phyloP scores from a whole-genome alignment of 2,113 vertebrate species.

The Zootoca vivipara region DNA sequence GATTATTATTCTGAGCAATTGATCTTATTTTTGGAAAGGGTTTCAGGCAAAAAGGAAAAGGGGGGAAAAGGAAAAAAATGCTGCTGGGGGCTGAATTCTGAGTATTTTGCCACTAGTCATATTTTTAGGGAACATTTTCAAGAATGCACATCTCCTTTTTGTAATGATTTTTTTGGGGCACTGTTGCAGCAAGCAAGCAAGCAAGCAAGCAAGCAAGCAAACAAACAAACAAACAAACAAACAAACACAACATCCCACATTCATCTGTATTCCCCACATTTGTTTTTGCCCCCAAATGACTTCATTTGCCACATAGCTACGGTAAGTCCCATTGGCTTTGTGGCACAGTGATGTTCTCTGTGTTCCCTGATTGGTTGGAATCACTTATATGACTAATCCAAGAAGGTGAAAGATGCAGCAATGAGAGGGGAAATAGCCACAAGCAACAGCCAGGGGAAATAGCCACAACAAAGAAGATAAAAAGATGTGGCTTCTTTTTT shows the following conservation, averaged over 20 bases:
- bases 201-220: too few species aligned
- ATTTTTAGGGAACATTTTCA: not conserved
- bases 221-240: too few species aligned
- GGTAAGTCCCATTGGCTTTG: not conserved
- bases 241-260: too few species aligned
- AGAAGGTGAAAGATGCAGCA: not conserved
- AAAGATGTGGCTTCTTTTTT: not conserved
- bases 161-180: too few species aligned
- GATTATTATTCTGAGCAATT: constrained; percentile 50
- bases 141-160: not conserved
- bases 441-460: not conserved
- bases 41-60: not conserved
- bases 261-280: not conserved
- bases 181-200: too few species aligned
- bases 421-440: not conserved
- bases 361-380: not conserved
- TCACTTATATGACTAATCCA: not conserved
- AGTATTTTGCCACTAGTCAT: not conserved
- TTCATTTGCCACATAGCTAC: not conserved
- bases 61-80: not conserved
- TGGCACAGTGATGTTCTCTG: too few species aligned
- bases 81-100: too few species aligned
- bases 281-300: not conserved
- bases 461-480: not conserved
- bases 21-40: not conserved